Evolutionary conservation across 2,113 vertebrate species (phyloP).

Genomic region (Pteruthius melanotis): DNA sequence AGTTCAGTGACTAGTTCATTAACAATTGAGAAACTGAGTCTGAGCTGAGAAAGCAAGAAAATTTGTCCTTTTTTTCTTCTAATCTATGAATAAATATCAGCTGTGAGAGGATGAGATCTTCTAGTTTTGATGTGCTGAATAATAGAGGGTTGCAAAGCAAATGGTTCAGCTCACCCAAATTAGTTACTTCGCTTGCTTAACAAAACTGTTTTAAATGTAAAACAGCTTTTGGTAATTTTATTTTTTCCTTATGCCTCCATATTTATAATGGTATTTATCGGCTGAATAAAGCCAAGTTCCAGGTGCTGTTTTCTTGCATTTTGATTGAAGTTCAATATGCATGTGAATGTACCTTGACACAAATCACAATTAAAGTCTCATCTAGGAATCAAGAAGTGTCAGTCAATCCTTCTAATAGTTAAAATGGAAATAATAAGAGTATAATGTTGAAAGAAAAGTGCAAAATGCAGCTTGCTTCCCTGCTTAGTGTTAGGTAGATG

Average conservation of each 20-base stretch:
- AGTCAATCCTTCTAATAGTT: slow-evolving; percentile 2
- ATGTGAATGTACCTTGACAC: slow-evolving; percentile 47
- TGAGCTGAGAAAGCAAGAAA: slow-evolving; percentile 40
- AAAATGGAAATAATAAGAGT: background rate
- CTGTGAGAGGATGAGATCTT: slow-evolving; percentile 26
- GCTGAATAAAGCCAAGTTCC: slow-evolving; percentile 44
- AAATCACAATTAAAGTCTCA: slow-evolving; percentile 45
- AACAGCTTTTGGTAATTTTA: slow-evolving; percentile 6
- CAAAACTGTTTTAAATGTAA: slow-evolving; percentile 36
- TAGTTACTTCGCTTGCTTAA: slow-evolving; percentile 21
- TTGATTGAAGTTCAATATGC: slow-evolving; percentile 43
- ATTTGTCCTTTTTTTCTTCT: background rate
- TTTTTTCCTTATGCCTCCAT: background rate
- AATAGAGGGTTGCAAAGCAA: background rate
- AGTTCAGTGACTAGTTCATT: slow-evolving; percentile 43
- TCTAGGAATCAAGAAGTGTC: slow-evolving; percentile 21
- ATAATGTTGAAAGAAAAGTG: background rate
- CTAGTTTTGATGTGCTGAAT: slow-evolving; percentile 2
- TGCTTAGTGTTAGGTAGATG: background rate
- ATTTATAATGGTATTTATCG: background rate
- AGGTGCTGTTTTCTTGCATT: slow-evolving; percentile 41
- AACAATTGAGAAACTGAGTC: background rate
- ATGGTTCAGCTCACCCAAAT: slow-evolving; percentile 22
- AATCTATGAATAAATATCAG: slow-evolving; percentile 43
- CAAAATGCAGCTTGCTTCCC: background rate